Evolutionary conservation across 2,113 vertebrate species (phyloP).

Genomic region (Pteruthius melanotis): DNA sequence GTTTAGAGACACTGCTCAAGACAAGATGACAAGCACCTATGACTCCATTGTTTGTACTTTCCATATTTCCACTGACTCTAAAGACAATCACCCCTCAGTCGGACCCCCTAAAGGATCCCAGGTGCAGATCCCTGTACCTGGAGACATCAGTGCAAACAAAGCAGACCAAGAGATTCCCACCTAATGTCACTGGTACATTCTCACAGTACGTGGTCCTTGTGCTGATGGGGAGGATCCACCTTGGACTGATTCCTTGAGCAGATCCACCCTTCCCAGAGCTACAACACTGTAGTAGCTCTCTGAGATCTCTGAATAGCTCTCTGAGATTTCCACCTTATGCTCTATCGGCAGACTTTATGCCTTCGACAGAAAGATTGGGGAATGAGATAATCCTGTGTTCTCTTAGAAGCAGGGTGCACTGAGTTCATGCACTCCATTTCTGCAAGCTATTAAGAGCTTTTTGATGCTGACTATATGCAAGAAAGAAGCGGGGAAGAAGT

Average conservation of each 20-base stretch:
- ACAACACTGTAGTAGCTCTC: neutral
- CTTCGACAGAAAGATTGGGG: neutral
- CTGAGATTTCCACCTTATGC: neutral
- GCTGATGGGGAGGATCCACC: neutral
- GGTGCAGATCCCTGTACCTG: neutral
- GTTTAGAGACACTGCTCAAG: neutral
- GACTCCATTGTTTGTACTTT: neutral
- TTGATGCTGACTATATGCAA: neutral
- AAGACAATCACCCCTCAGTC: neutral
- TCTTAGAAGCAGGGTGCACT: neutral
- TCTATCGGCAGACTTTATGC: accelerated
- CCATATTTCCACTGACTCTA: neutral
- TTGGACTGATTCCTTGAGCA: neutral
- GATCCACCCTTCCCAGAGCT: neutral
- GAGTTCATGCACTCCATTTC: neutral
- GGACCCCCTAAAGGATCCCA: neutral
- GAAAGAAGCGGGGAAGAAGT: neutral
- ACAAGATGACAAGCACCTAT: neutral
- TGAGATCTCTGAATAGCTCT: neutral
- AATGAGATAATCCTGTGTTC: neutral
- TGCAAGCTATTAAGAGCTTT: neutral
- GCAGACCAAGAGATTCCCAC: neutral
- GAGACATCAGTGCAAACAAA: neutral
- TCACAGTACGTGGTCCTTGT: neutral
- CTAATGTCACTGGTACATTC: neutral